Base-by-base conservation (phyloP, 2,888 invertebrate species). In the Euclidia mi region DNA sequence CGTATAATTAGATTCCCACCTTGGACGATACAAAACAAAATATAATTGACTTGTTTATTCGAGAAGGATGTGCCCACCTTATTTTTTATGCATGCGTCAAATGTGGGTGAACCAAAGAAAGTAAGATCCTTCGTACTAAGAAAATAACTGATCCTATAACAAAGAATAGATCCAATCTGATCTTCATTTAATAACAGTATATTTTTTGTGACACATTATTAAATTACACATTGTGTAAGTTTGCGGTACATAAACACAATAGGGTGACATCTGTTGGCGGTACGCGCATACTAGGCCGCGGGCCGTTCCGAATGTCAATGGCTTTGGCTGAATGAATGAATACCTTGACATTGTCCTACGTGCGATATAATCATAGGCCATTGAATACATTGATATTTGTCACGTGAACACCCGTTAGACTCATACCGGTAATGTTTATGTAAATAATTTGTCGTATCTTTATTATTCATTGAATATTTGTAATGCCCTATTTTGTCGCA, bases 281-380 rank as follows among this genome's bases (percentile, higher is more conserved):
- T n/a, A 11, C 15, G 10, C 44, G 34, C 34, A 65, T 59, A 56
- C 58, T 64, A 59, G 64, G 43, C 50, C 72, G 20, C 34, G 40
- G 32, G 50, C 47, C 65, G 56, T 42, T 55, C 34, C 43, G 71
- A 73, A 73, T 73, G 65, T 63, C 65, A 73, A 71, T 71, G 65
- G 20, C 42, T 38, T 40, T 25, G 15, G 32, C 28, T 34, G 34
- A 28, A 40, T 52, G 40, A 47, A 56, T 49, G 40, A 12, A 34
- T 51, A 49, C 63, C 62, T 71, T 71, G 74, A 65, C 74, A 73
- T 65, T 73, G 72, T 65, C 71, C 58, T 69, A 65, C 35, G 56
- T 32, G 3, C 35, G 31, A 44, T 46, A 60, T 51, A 45, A 56
- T 56, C 29, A 51, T 44, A 12, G 41, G 42, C 43, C 40, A 50